phyloP scores from a whole-genome alignment of 2,113 vertebrate species.

The Pungitius pungitius region DNA sequence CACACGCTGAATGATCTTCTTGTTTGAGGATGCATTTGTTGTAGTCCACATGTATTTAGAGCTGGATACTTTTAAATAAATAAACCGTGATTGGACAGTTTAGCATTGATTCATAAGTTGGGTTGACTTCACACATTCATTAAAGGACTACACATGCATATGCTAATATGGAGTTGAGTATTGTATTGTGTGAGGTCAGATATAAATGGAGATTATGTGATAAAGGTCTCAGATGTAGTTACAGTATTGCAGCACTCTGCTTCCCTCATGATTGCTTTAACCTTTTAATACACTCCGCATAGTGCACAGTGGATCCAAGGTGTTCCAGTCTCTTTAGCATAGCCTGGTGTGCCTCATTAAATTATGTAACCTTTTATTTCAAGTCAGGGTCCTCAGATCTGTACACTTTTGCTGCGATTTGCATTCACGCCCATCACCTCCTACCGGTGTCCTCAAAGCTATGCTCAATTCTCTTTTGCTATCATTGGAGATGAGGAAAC shows the following conservation, averaged over 20 bases:
- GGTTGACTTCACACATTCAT: constrained; percentile 12
- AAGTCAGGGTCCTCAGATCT: constrained; percentile 32
- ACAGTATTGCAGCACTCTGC: constrained; percentile 11
- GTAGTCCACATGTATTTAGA: background rate
- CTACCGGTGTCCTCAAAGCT: constrained; percentile 1
- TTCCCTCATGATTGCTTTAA: constrained; percentile 18
- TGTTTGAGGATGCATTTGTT: constrained; percentile 3
- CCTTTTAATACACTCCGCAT: constrained; percentile 30
- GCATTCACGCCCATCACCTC: background rate
- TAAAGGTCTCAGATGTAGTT: constrained; percentile 35
- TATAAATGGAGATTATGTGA: constrained; percentile 29
- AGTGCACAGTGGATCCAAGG: constrained; percentile 12
- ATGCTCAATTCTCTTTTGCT: background rate
- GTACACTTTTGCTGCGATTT: constrained; percentile 16
- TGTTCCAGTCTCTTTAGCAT: constrained; percentile 27
- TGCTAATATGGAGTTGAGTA: constrained; percentile 1
- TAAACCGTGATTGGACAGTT: background rate
- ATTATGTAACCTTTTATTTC: constrained; percentile 39
- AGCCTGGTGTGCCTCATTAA: constrained; percentile 44
- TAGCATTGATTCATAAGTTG: background rate
- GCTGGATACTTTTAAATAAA: background rate
- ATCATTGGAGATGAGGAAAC: constrained; percentile 10
- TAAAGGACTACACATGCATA: background rate
- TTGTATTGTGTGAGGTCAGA: constrained; percentile 12
- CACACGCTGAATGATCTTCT: background rate